Conservation (phyloP, 2,113 vertebrate species). For the Numenius arquata region DNA sequence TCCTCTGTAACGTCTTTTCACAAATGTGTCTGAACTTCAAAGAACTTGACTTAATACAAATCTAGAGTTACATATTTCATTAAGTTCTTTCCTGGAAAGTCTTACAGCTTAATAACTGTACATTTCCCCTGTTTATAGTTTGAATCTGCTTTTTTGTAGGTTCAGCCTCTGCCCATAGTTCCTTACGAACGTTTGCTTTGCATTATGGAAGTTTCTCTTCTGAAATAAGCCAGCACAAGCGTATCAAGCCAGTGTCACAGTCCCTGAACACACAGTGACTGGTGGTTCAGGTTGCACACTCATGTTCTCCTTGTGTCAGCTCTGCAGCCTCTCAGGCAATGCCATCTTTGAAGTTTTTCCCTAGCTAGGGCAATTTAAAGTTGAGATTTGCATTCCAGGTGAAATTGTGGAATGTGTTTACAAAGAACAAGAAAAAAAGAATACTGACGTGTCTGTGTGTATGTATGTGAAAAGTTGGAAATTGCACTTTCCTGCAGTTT, state of each 20-base stretch:
- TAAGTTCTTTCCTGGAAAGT: neutral
- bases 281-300: neutral
- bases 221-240: neutral
- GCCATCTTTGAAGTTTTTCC: neutral
- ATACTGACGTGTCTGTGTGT: accelerated
- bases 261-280: accelerated
- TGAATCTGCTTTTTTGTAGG: neutral
- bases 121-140: neutral
- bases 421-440: neutral
- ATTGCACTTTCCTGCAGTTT: neutral
- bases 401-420: neutral
- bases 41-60: neutral
- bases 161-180: neutral
- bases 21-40: neutral
- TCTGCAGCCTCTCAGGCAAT: neutral
- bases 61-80: neutral
- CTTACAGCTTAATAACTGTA: neutral
- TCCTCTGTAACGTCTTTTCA: neutral
- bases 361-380: neutral
- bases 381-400: neutral
- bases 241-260: neutral
- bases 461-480: neutral
- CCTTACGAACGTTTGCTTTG: neutral
- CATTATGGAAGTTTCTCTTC: neutral
- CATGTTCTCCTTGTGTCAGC: neutral